Evolutionary conservation across 2,113 vertebrate genomes (phyloP), one percentile per base, ranked within the genome.

Genomic region (Polypterus bichir): DNA sequence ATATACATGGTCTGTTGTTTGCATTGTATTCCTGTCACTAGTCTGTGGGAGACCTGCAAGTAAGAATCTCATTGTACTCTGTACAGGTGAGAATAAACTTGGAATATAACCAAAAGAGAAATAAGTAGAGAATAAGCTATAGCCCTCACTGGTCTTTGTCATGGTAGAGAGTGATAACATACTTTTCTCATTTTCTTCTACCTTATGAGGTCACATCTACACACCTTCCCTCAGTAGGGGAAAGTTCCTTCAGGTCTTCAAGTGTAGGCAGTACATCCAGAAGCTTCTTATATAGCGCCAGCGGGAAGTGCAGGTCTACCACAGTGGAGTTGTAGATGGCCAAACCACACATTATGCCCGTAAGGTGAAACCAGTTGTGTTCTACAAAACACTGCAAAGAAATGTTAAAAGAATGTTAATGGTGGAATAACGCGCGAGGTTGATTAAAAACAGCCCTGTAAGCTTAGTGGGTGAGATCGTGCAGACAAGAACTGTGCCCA

Each of bases 261-360:
- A 98, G 77, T 45, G 75, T 74, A 2, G 94, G 89, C 4, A 77
- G 69, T 44, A 92, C 88, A 0, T 92, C 83, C 60, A 98, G 77
- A 46, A 98, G 76, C 70, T 98, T 98, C 85, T 98, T 98, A 70
- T 97, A 98, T 49, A 98, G 88, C 48, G 82, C 91, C 79, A 98
- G 69, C 0, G 96, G 96, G 70, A 98, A 98, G 69, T 93, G 92
- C 66, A 98, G 90, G 64, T 98, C 94, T 54, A 98, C 93, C 71
- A 98, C 92, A 0, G 92, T 96, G 74, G 91, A 91, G 83, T 98
- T 98, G 75, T 98, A 98, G 80, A 98, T 97, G 59, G 94, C 94
- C 67, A 98, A 79, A 62, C 96, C 96, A 3, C 94, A 98, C 72
- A 94, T 80, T 70, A 97, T 93, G 66, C 96, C 96, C 6, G 98